Percentiles rank a stretch among this genome's conserved stretches.
These are phyloP conservation scores for Conops quadrifasciatus DNA, from an alignment of 2,888 invertebrate species.

Conservation along the genomic window DNA sequence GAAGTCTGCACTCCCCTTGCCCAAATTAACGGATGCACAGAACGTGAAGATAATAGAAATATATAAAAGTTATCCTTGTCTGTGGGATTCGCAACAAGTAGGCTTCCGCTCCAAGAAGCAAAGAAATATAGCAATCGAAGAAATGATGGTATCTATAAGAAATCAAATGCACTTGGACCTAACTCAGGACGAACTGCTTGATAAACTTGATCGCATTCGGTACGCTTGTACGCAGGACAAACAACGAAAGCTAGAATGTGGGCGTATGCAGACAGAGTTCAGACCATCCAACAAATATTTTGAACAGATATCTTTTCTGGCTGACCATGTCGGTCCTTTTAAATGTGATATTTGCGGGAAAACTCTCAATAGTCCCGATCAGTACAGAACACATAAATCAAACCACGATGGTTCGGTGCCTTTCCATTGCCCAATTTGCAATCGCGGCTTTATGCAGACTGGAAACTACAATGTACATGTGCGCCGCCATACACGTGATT, in stretches of 20 bases:
- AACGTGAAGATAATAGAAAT: constrained; percentile 51
- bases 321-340: constrained; percentile 55
- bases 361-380: constrained; percentile 42
- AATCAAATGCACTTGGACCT: constrained; percentile 48
- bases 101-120: constrained; percentile 46
- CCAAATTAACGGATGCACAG: too few species aligned
- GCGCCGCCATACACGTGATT: too few species aligned
- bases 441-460: too few species aligned
- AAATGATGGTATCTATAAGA: constrained; percentile 47
- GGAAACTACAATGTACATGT: too few species aligned
- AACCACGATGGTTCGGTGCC: constrained; percentile 44
- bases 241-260: too few species aligned
- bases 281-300: constrained; percentile 46
- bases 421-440: too few species aligned
- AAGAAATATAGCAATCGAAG: constrained; percentile 46
- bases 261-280: constrained; percentile 48
- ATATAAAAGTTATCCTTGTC: too few species aligned
- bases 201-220: too few species aligned
- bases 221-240: too few species aligned
- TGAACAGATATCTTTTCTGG: constrained; percentile 49
- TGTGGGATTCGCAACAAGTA: constrained; percentile 51
- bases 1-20: too few species aligned
- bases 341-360: constrained; percentile 49
- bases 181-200: too few species aligned
- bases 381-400: constrained; percentile 42